Percentiles rank a stretch among this genome's conserved stretches.
Conservation (phyloP, 2,113 vertebrate genomes). For the Tor tambroides region DNA sequence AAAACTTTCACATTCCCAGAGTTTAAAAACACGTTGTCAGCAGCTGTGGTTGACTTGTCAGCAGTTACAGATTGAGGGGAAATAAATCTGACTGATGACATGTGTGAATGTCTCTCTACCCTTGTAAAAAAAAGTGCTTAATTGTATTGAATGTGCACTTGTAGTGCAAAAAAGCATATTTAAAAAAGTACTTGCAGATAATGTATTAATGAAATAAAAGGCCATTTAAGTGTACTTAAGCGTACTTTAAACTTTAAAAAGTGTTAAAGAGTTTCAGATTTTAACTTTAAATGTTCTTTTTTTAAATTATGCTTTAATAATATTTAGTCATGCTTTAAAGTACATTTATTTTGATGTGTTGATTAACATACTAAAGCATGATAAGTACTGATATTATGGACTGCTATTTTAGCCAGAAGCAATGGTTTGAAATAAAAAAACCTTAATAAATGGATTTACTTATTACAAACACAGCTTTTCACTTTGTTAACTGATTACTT, state of each 20-base stretch:
- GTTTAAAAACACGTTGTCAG: background rate
- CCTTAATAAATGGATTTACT: background rate
- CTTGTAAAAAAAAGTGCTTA: background rate
- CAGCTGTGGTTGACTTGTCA: background rate
- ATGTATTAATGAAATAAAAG: background rate
- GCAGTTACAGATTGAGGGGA: background rate
- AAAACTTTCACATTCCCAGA: conserved; percentile 3
- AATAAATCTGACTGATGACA: background rate
- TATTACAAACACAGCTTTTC: background rate
- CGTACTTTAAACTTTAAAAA: background rate
- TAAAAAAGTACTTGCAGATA: background rate
- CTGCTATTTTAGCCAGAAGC: background rate
- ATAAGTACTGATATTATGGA: background rate
- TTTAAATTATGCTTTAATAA: background rate
- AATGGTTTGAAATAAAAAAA: background rate
- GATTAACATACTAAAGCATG: background rate
- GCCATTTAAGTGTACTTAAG: background rate
- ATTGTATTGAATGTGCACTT: conserved; percentile 1
- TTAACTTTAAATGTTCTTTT: background rate
- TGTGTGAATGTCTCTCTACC: background rate
- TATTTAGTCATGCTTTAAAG: background rate
- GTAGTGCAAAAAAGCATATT: background rate
- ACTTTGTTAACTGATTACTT: too few species aligned
- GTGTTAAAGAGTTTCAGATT: background rate
- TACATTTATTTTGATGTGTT: background rate